Evolutionary conservation across 2,888 invertebrate genomes (phyloP).

Genomic region (Tanypteryx hageni): DNA sequence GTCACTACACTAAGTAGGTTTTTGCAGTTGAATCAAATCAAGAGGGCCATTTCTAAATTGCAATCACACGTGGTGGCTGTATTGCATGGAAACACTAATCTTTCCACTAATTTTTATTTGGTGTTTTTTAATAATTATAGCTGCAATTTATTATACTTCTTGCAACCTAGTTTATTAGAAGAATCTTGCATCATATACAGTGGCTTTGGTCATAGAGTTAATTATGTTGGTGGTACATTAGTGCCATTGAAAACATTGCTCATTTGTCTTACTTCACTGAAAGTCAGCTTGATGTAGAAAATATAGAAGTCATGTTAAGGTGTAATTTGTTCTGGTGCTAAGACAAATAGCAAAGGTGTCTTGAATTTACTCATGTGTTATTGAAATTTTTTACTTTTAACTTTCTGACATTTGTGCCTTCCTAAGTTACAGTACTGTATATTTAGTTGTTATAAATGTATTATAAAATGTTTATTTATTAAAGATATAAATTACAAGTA

Average conservation of each 20-base stretch:
- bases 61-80: constrained; percentile 34
- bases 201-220: background rate
- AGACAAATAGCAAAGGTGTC: no score
- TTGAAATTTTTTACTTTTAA: no score
- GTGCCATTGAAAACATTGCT: background rate
- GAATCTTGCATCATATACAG: background rate
- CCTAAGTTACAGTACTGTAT: no score
- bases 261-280: no score
- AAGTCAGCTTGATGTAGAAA: no score
- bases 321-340: no score
- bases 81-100: constrained; percentile 39
- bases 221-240: background rate
- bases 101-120: background rate
- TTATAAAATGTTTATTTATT: no score
- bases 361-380: no score
- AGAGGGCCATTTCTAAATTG: background rate
- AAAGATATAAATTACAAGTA: no score
- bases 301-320: no score
- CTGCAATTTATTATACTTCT: background rate
- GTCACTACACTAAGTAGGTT: constrained; percentile 14
- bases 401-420: no score
- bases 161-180: background rate
- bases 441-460: no score
- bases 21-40: background rate
- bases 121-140: background rate